Base-by-base conservation (phyloP, 2,113 vertebrate genomes). In the Pseudolaguvia tuberculata region DNA sequence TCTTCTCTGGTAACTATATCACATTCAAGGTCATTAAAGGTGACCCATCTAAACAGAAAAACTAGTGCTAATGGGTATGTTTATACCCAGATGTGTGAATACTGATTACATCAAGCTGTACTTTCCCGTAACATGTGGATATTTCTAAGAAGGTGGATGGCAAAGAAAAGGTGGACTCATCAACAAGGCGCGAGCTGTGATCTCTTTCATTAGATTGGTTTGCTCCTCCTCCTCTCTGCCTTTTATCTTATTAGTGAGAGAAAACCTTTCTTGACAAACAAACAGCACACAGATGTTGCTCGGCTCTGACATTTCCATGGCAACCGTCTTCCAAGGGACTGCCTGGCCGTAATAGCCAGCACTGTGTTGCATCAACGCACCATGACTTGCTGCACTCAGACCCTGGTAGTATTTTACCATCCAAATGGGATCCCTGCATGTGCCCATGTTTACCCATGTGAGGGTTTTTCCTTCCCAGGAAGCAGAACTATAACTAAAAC, bases 241-340 rank as follows among this genome's bases (percentile, higher is more conserved):
- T 53, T 69, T 78, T 69, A 73, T 74, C 48, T 56, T 77, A 77
- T 70, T 77, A 61, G 52, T 81, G 78, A 66, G 81, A 81, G 82
- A 78, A 9, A 84, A 82, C 72, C 80, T 73, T 63, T 81, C 81
- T 88, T 83, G 76, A 81, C 65, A 86, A 79, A 81, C 72, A 87
- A 77, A 86, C 56, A 74, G 65, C 78, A 78, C 76, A 87, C 79
- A 87, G 85, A 81, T 66, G 53, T 85, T 88, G 84, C 84, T 89
- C 78, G 79, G 82, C 70, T 85, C 83, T 89, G 84, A 90, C 86
- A 89, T 91, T 87, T 85, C 88, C 89, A 89, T 86, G 84, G 90
- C 85, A 92, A 92, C 88, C 72, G 42, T 59, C 65, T 58, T 78
- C 20, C 84, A 80, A 82, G 84, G 77, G 79, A 77, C 81, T 53